These are phyloP conservation scores for Syngnathus floridae DNA, from an alignment of 2,113 vertebrate genomes.

Conservation along the genomic window DNA sequence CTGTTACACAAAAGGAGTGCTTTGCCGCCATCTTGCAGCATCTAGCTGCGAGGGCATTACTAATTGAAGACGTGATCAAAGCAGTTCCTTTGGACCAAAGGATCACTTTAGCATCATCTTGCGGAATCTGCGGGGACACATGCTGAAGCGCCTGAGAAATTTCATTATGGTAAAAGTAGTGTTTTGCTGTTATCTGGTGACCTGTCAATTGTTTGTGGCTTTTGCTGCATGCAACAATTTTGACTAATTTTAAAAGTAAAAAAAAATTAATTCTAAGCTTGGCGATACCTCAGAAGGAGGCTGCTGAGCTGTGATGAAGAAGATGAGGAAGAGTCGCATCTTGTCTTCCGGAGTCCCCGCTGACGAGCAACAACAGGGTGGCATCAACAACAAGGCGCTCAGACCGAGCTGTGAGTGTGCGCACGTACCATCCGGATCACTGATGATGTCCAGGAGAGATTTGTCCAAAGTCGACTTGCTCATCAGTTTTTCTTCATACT, in stretches of 20 bases:
- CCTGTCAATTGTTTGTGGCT: too few relatives aligned
- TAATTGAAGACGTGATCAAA: too few relatives aligned
- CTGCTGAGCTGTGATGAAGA: slow-evolving; percentile 86
- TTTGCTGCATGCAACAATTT: too few relatives aligned
- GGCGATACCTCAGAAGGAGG: slow-evolving; percentile 84
- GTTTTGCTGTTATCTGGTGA: too few relatives aligned
- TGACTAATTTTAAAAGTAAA: too few relatives aligned
- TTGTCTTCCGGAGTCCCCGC: slow-evolving; percentile 97
- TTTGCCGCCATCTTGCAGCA: too few relatives aligned
- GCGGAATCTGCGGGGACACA: not conserved
- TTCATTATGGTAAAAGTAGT: not conserved
- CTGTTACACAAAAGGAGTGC: too few relatives aligned
- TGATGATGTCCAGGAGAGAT: slow-evolving; percentile 95
- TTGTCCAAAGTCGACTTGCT: slow-evolving; percentile 95
- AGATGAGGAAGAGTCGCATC: slow-evolving; percentile 97
- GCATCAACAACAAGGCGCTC: not conserved
- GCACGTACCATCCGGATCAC: slow-evolving; percentile 85
- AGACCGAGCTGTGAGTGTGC: slow-evolving; percentile 5
- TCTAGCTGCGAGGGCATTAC: too few relatives aligned
- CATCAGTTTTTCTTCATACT: slow-evolving; percentile 98
- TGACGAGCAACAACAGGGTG: slow-evolving; percentile 37
- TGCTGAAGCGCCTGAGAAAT: not conserved
- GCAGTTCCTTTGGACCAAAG: too few relatives aligned
- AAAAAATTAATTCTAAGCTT: too few relatives aligned
- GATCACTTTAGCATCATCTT: too few relatives aligned